These are phyloP conservation scores for Flexamia atlantica DNA, from an alignment of 2,888 invertebrate species.

Conservation along the genomic window DNA sequence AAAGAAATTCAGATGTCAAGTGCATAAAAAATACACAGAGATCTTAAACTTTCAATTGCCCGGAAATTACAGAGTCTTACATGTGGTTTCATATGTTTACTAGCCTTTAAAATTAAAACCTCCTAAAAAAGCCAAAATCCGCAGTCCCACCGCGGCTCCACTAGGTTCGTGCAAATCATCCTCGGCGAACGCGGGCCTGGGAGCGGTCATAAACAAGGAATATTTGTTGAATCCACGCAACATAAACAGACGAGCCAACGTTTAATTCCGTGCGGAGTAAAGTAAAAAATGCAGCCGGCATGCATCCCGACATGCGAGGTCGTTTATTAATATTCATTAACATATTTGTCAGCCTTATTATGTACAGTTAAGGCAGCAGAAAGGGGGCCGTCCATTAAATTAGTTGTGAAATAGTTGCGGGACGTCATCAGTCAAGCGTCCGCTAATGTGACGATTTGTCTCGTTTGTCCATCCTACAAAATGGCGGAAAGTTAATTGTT, in stretches of 20 bases:
- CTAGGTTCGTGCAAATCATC: too few species aligned
- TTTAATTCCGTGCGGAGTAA: constrained; percentile 21
- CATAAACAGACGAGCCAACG: constrained; percentile 27
- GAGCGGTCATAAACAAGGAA: constrained; percentile 10
- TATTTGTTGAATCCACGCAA: constrained; percentile 33
- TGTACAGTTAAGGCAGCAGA: constrained; percentile 34
- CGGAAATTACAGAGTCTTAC: too few species aligned
- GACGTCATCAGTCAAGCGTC: not conserved
- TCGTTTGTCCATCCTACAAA: constrained; percentile 2
- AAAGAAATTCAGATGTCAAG: too few species aligned
- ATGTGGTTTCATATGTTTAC: too few species aligned
- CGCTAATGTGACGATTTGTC: constrained; percentile 18
- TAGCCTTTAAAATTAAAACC: too few species aligned
- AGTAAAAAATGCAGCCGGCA: constrained; percentile 39
- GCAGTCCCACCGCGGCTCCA: not conserved
- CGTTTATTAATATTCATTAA: constrained; percentile 55
- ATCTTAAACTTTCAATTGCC: too few species aligned
- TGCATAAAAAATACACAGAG: too few species aligned
- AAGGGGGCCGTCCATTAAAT: constrained; percentile 33
- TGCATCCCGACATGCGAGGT: constrained; percentile 22
- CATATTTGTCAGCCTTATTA: constrained; percentile 47
- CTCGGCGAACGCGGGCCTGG: not conserved
- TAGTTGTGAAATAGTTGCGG: constrained; percentile 27
- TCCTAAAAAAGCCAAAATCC: too few species aligned
- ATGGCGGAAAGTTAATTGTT: constrained; percentile 34